Evolutionary conservation across 2,888 invertebrate species (phyloP).

Genomic region (Exocentrus adspersus): DNA sequence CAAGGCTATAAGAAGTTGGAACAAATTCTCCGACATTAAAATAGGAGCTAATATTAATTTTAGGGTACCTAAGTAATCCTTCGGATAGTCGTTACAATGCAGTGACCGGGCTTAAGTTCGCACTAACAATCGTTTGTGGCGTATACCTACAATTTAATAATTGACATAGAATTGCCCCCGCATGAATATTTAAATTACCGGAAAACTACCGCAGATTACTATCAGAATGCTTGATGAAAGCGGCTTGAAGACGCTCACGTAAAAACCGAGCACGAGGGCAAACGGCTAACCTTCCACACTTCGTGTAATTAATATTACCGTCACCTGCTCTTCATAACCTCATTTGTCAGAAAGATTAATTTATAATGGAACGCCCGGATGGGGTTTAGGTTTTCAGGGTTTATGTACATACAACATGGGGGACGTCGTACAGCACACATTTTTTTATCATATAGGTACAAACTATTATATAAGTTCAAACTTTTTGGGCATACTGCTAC

Average conservation of each 20-base stretch:
- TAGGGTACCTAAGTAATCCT: too few relatives aligned
- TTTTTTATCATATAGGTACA: too few relatives aligned
- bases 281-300: background rate
- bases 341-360: constrained; percentile 21
- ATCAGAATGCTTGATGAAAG: background rate
- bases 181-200: background rate
- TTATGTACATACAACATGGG: constrained; percentile 9
- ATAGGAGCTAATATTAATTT: too few relatives aligned
- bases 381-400: constrained; percentile 11
- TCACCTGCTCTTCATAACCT: constrained; percentile 13
- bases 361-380: constrained; percentile 8
- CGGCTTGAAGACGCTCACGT: background rate
- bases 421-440: too few relatives aligned
- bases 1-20: too few relatives aligned
- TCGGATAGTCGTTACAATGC: too few relatives aligned
- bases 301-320: constrained; percentile 15
- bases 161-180: background rate
- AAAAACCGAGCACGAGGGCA: background rate
- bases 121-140: background rate
- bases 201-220: constrained; percentile 1
- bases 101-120: too few relatives aligned
- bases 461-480: too few relatives aligned
- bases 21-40: too few relatives aligned
- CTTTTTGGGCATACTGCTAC: too few relatives aligned
- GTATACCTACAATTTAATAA: background rate